These are phyloP conservation scores for Brassicogethes aeneus DNA, from an alignment of 2,888 invertebrate genomes.

Conservation along the genomic window DNA sequence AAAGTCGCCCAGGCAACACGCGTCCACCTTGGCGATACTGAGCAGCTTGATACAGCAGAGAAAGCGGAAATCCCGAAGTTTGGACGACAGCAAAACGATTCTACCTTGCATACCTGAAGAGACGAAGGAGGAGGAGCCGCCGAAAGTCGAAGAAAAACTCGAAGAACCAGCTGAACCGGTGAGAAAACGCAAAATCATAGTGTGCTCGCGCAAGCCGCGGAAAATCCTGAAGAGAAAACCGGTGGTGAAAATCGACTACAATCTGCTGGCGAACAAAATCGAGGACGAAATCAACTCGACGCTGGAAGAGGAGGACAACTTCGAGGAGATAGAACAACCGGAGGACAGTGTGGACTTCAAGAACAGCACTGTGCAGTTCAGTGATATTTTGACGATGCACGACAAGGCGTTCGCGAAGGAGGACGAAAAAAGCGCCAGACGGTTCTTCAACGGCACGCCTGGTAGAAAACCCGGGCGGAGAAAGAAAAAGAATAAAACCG, in stretches of 20 bases:
- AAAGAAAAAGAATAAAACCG: slow-evolving; percentile 67
- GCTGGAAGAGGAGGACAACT: slow-evolving; percentile 20
- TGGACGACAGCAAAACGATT: slow-evolving; percentile 13
- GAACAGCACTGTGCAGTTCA: slow-evolving; percentile 24
- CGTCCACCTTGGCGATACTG: slow-evolving; percentile 76
- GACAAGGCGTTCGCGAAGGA: slow-evolving; percentile 41
- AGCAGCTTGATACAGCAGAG: slow-evolving; percentile 54
- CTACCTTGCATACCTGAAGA: slow-evolving; percentile 27
- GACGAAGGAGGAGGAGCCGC: slow-evolving; percentile 1
- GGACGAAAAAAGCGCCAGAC: slow-evolving; percentile 16
- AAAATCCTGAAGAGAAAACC: slow-evolving; percentile 28
- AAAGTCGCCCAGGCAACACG: slow-evolving; percentile 82
- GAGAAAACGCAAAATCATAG: slow-evolving; percentile 10
- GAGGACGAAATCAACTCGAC: slow-evolving; percentile 38
- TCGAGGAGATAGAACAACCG: slow-evolving; percentile 16
- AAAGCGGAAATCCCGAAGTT: slow-evolving; percentile 36
- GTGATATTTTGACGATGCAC: slow-evolving; percentile 37
- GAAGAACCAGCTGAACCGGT: slow-evolving; percentile 7
- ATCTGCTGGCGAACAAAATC: slow-evolving; percentile 37
- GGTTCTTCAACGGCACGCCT: slow-evolving; percentile 18
- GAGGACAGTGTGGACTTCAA: slow-evolving; percentile 36
- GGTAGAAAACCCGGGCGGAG: slow-evolving; percentile 37
- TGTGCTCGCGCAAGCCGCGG: slow-evolving; percentile 33
- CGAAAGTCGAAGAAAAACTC: slow-evolving; percentile 6
- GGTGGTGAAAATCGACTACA: slow-evolving; percentile 19